These are phyloP conservation scores for Sebastes umbrosus DNA, from an alignment of 2,797 vertebrate species.

Conservation along the genomic window DNA sequence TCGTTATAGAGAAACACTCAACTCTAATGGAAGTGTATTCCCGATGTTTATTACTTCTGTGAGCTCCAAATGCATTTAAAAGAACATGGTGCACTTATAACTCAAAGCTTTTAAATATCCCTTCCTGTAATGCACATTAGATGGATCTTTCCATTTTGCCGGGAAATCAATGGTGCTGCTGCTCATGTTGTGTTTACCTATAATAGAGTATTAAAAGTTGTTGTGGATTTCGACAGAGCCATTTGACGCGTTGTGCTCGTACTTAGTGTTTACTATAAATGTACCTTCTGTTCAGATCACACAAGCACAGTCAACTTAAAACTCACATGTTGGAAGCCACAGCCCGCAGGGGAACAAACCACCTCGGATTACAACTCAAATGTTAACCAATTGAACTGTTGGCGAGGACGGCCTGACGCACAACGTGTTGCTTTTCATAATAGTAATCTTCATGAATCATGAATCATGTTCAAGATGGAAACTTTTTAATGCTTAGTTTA, in stretches of 20 bases:
- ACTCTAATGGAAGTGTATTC: constrained; percentile 46
- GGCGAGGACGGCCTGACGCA: constrained; percentile 1
- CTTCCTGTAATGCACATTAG: neutral
- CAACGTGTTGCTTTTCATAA: constrained; percentile 33
- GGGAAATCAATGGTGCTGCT: constrained; percentile 6
- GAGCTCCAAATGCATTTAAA: neutral
- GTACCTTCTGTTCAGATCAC: constrained; percentile 8
- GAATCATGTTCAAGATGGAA: constrained; percentile 28
- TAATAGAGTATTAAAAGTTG: constrained; percentile 46
- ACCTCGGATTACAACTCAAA: constrained; percentile 13
- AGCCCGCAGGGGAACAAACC: constrained; percentile 11
- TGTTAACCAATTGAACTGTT: neutral
- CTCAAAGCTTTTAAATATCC: constrained; percentile 7
- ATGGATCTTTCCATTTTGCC: constrained; percentile 31
- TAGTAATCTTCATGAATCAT: neutral
- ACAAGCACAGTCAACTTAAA: neutral
- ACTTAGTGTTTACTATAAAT: constrained; percentile 67
- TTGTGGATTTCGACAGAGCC: constrained; percentile 27
- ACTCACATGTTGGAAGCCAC: constrained; percentile 9
- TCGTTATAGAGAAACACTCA: neutral
- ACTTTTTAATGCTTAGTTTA: neutral
- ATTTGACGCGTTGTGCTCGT: constrained; percentile 10
- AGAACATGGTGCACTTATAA: neutral
- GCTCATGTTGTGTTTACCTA: constrained; percentile 16
- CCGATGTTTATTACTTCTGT: constrained; percentile 15